Evolutionary conservation across 2,113 vertebrate genomes (phyloP).

Genomic region (Poecile atricapillus): DNA sequence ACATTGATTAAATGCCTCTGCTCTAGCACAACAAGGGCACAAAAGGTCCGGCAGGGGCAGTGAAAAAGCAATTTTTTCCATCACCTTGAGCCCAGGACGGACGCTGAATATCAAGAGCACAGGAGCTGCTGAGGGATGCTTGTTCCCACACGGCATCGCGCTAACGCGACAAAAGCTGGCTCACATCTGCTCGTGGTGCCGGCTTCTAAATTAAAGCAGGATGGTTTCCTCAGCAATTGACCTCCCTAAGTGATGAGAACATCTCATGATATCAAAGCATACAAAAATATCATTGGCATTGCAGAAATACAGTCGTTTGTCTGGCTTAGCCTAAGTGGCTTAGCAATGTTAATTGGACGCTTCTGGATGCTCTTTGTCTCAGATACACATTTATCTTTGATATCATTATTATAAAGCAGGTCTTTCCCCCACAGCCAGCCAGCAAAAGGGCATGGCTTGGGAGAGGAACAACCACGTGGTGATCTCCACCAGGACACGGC

Average conservation of each 20-base stretch:
- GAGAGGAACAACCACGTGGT: background rate
- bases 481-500: background rate
- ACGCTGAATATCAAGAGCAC: fast-evolving
- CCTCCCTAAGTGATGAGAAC: background rate
- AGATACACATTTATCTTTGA: background rate
- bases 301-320: background rate
- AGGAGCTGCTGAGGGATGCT: background rate
- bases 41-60: background rate
- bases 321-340: background rate
- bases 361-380: background rate
- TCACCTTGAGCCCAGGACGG: background rate
- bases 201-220: background rate
- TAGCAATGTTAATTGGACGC: background rate
- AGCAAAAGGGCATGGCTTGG: background rate
- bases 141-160: fast-evolving
- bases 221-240: background rate
- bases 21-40: background rate
- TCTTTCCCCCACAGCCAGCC: background rate
- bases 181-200: background rate
- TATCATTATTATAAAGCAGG: background rate
- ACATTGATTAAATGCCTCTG: background rate
- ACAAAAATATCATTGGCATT: background rate
- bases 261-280: background rate
- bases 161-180: fast-evolving
- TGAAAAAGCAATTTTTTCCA: slow-evolving; percentile 19